These are phyloP conservation scores for Pseudochaenichthys georgianus DNA, from an alignment of 2,797 vertebrate genomes.

Conservation along the genomic window DNA sequence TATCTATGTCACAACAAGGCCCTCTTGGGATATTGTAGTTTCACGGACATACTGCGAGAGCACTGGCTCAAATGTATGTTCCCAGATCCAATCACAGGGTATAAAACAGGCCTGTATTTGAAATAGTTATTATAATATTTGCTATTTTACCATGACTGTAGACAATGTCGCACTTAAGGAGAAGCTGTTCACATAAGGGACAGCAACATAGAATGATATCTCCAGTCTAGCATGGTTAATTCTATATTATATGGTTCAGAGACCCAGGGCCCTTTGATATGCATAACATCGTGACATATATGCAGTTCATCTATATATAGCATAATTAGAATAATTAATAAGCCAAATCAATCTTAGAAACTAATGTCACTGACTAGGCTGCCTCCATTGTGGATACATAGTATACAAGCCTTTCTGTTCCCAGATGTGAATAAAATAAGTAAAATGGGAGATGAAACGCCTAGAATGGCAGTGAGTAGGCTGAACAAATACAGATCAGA, in stretches of 20 bases:
- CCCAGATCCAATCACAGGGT: background rate
- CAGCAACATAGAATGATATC: constrained; percentile 5
- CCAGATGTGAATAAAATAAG: constrained; percentile 28
- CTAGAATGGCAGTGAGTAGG: constrained; percentile 37
- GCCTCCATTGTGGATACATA: constrained; percentile 10
- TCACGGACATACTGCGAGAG: constrained; percentile 6
- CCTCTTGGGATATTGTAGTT: constrained; percentile 22
- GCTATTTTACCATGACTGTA: constrained; percentile 1
- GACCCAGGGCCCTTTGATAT: constrained; percentile 37
- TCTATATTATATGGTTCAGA: constrained; percentile 33
- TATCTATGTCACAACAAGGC: constrained; percentile 26
- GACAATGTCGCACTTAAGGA: constrained; percentile 3
- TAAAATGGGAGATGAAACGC: constrained; percentile 48
- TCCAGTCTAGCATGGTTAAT: constrained; percentile 20
- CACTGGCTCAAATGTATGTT: constrained; percentile 10
- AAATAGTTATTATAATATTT: background rate
- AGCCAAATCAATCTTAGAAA: constrained; percentile 44
- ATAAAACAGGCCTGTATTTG: background rate
- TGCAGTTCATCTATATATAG: background rate
- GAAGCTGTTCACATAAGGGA: background rate
- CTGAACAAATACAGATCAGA: constrained; percentile 59
- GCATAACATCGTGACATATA: constrained; percentile 12
- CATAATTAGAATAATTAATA: constrained; percentile 57
- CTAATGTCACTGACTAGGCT: constrained; percentile 27
- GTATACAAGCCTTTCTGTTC: constrained; percentile 19